phyloP scores from a whole-genome alignment of 2,113 vertebrate species.

The Nothoprocta pentlandii region DNA sequence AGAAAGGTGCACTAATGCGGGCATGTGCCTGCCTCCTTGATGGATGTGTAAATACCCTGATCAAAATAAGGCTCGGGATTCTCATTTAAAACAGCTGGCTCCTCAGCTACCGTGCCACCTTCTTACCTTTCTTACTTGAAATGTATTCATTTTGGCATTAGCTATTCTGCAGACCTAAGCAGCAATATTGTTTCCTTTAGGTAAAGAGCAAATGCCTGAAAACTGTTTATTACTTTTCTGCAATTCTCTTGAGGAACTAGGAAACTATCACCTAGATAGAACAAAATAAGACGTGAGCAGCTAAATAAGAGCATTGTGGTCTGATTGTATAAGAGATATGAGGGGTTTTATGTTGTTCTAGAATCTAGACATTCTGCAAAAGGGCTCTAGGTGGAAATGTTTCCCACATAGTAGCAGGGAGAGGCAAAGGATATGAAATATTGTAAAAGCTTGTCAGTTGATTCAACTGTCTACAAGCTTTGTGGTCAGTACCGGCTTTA shows the following conservation, averaged over 20 bases:
- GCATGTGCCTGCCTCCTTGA: not conserved
- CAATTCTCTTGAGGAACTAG: slow-evolving; percentile 37
- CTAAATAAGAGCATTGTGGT: not conserved
- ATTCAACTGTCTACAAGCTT: slow-evolving; percentile 1
- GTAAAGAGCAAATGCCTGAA: not conserved
- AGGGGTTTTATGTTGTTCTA: slow-evolving; percentile 53
- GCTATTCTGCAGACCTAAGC: not conserved
- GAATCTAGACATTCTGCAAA: slow-evolving; percentile 71
- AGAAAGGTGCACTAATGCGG: fast-evolving
- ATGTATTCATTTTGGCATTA: slow-evolving; percentile 28
- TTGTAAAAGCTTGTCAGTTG: slow-evolving; percentile 36
- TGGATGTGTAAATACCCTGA: not conserved
- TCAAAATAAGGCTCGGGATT: not conserved
- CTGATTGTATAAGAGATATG: not conserved
- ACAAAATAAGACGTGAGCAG: slow-evolving; percentile 20
- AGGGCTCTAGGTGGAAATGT: slow-evolving; percentile 80
- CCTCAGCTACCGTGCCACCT: not conserved
- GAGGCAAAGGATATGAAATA: slow-evolving; percentile 55
- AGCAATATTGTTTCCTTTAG: not conserved
- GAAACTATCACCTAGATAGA: slow-evolving; percentile 14
- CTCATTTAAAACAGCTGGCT: not conserved
- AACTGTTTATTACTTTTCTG: slow-evolving; percentile 13
- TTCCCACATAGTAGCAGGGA: slow-evolving; percentile 52
- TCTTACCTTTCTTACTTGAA: slow-evolving; percentile 29
- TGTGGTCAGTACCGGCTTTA: not conserved